A percentile compares a stretch with the other conserved stretches of the same genome.
phyloP scores from a whole-genome alignment of 1,140 invertebrate genomes.

The Formica exsecta region DNA sequence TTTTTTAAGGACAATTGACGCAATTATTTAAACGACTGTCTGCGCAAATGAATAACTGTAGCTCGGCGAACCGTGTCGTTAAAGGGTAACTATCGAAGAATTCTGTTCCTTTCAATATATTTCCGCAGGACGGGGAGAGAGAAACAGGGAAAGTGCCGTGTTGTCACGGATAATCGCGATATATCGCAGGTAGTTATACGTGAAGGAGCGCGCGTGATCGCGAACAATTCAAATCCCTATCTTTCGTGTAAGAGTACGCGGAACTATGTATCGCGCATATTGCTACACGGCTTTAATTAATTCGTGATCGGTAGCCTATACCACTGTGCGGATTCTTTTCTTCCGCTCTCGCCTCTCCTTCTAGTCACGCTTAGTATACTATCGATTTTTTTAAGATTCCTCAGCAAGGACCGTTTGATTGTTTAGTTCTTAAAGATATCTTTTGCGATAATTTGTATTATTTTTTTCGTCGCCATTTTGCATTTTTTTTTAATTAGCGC shows the following conservation, averaged over 20 bases:
- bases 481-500: neutral
- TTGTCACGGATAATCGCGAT: conserved; percentile 78
- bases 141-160: conserved; percentile 7
- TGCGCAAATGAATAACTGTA: conserved; percentile 63
- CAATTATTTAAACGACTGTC: conserved; percentile 17
- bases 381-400: conserved; percentile 50
- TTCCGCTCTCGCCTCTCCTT: conserved; percentile 14
- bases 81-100: conserved; percentile 67
- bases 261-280: conserved; percentile 80
- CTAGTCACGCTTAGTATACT: conserved; percentile 9
- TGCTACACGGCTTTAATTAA: conserved; percentile 84
- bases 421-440: neutral
- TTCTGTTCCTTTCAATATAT: conserved; percentile 60
- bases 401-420: neutral
- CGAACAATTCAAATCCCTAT: conserved; percentile 84
- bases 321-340: conserved; percentile 62
- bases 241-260: conserved; percentile 81
- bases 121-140: neutral
- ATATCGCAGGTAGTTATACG: conserved; percentile 77
- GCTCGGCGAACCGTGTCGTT: conserved; percentile 79
- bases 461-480: neutral
- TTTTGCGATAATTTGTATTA: conserved; percentile 1
- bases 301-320: conserved; percentile 81
- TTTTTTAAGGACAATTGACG: neutral
- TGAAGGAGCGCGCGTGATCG: conserved; percentile 82